Evolutionary conservation across 2,888 invertebrate genomes (phyloP).

Genomic region (Smittia sp.): DNA sequence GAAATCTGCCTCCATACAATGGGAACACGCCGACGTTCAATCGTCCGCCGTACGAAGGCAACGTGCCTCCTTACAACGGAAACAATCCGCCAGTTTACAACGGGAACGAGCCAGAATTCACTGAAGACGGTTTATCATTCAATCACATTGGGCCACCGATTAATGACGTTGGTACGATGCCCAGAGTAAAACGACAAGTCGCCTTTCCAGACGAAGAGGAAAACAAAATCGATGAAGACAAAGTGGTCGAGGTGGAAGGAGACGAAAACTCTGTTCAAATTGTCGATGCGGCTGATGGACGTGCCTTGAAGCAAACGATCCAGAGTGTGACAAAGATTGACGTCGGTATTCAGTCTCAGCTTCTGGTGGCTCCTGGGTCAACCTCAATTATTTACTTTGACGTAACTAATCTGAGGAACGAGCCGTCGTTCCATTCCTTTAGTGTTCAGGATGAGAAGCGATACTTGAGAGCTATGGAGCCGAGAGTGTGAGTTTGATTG

Average conservation of each 20-base stretch:
- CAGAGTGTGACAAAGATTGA: slow-evolving; percentile 52
- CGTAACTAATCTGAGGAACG: slow-evolving; percentile 68
- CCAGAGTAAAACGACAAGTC: slow-evolving; percentile 11
- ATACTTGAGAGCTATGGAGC: slow-evolving; percentile 59
- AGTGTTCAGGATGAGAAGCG: slow-evolving; percentile 61
- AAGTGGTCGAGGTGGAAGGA: not conserved
- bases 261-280: not conserved
- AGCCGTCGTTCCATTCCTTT: slow-evolving; percentile 58
- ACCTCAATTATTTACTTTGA: slow-evolving; percentile 62
- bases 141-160: not conserved
- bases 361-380: slow-evolving; percentile 51
- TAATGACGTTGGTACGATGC: not conserved
- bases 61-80: too few relatives aligned
- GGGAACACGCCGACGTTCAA: too few relatives aligned
- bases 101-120: too few relatives aligned
- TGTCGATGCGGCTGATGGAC: not conserved
- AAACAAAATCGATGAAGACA: not conserved
- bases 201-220: slow-evolving; percentile 15
- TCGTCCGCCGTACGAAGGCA: too few relatives aligned
- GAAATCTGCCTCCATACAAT: too few relatives aligned
- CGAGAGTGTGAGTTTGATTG: slow-evolving; percentile 54
- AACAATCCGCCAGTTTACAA: too few relatives aligned
- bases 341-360: slow-evolving; percentile 54
- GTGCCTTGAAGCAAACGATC: slow-evolving; percentile 6
- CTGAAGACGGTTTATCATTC: not conserved